Base-by-base conservation (phyloP, 1,140 invertebrate species). In the Drosophila simulans region DNA sequence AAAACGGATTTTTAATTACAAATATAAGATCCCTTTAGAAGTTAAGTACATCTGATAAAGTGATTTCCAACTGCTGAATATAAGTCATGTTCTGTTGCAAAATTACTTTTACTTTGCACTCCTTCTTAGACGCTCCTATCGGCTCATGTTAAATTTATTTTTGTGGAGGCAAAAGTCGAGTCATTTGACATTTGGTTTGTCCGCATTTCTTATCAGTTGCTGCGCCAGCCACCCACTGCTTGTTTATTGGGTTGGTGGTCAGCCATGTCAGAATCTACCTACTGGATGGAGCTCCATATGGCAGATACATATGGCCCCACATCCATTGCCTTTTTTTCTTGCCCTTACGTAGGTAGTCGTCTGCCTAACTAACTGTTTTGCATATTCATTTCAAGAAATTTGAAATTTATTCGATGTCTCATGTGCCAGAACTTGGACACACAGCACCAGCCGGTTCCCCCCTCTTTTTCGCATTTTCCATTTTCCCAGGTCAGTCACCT, bases 321-420 rank as follows among this genome's bases (percentile, higher is more conserved):
- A 65, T 52, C 60, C 60, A 64, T 22, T 40, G 59, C 12, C 12
- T 68, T 66, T 40, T 25, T 42, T 65, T 35, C 35, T 31, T 51
- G 63, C 39, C 12, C 46, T 45, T 20, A 13, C 27, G 27, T 73
- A 49, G 59, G 27, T n/a, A n/a, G n/a, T n/a, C n/a, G n/a, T 3
- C 58, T 53, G 40, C 37, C 59, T 70, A 85, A 66, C 59, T 54
- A 58, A 81, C 82, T 82, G 64, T 78, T 86, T 86, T 86, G 82
- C 83, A 86, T 86, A 88, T 86, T 78, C 83, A 88, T 88, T 82
- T 88, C 83, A 88, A 82, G 83, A 82, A 88, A 88, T 85, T 75
- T 84, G 48, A 86, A 85, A 85, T 86, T 86, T 86, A 86, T 86
- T 82, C 82, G 70, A 82, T 78, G 82, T 82, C 68, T 77, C 63